Percentiles rank a stretch among this genome's conserved stretches.
Evolutionary conservation across 2,113 vertebrate genomes (phyloP).

Genomic region (Eulemur rufifrons): DNA sequence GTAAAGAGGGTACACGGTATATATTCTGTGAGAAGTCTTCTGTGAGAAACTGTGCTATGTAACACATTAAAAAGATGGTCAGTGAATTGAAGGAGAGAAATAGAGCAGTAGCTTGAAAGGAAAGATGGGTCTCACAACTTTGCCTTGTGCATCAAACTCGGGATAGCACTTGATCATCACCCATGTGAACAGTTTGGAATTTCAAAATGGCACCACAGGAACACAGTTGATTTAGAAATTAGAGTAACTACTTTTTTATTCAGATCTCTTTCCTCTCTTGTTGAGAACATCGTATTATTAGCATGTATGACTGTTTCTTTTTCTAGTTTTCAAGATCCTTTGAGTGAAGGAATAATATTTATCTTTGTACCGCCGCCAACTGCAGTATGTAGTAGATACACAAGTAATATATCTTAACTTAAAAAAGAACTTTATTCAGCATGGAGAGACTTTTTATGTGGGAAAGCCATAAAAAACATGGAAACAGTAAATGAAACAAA

Average conservation of each 20-base stretch:
- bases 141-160: neutral
- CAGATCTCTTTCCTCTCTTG: neutral
- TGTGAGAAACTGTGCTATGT: neutral
- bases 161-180: neutral
- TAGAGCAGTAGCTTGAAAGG: neutral
- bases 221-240: neutral
- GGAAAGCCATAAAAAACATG: neutral
- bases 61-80: neutral
- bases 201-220: neutral
- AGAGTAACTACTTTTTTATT: neutral
- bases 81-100: neutral
- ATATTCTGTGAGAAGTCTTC: neutral
- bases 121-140: neutral
- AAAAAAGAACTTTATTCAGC: neutral
- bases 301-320: neutral
- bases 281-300: neutral
- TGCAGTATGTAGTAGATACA: neutral
- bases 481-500: neutral
- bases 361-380: neutral
- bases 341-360: slow-evolving; percentile 8
- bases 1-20: neutral
- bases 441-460: neutral
- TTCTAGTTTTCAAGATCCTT: slow-evolving; percentile 7
- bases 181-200: neutral
- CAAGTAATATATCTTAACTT: neutral